These are phyloP conservation scores for Chanos chanos DNA, from an alignment of 2,797 vertebrate genomes.

Conservation along the genomic window DNA sequence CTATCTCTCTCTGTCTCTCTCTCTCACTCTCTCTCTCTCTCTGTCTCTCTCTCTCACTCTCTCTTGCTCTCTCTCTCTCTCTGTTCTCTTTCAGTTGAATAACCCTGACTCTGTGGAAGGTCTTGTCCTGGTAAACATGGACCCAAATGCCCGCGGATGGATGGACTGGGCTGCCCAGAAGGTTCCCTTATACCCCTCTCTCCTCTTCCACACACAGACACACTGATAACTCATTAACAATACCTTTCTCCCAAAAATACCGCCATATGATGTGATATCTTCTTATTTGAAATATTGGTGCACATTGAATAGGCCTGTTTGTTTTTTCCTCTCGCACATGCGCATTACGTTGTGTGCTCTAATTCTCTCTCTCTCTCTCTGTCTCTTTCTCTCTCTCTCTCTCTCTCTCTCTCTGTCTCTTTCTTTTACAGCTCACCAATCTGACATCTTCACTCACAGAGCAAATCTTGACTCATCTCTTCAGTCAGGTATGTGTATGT, in stretches of 20 bases:
- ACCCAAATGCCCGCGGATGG: slow-evolving; percentile 85
- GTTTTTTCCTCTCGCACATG: not conserved
- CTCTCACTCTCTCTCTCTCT: not conserved
- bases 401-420: slow-evolving; percentile 3
- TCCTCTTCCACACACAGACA: no score
- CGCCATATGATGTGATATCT: not conserved
- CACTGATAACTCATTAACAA: no score
- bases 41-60: not conserved
- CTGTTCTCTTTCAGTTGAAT: slow-evolving; percentile 65
- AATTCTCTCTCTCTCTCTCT: not conserved
- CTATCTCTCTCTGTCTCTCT: no score
- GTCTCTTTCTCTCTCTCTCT: not conserved
- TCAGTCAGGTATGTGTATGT: slow-evolving; percentile 76
- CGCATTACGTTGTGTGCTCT: not conserved
- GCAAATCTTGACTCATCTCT: slow-evolving; percentile 85
- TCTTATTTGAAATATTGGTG: not conserved
- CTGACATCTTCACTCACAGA: slow-evolving; percentile 84
- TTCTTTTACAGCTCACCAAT: slow-evolving; percentile 70
- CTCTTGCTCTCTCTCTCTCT: not conserved
- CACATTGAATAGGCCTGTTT: not conserved
- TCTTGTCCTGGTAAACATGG: slow-evolving; percentile 86
- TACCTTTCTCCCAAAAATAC: no score
- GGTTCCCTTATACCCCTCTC: slow-evolving; percentile 55
- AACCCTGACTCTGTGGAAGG: slow-evolving; percentile 84
- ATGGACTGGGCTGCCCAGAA: slow-evolving; percentile 93